A percentile compares a stretch with the other conserved stretches of the same genome.
phyloP scores from a whole-genome alignment of 2,888 invertebrate species.

The Metellina segmentata region DNA sequence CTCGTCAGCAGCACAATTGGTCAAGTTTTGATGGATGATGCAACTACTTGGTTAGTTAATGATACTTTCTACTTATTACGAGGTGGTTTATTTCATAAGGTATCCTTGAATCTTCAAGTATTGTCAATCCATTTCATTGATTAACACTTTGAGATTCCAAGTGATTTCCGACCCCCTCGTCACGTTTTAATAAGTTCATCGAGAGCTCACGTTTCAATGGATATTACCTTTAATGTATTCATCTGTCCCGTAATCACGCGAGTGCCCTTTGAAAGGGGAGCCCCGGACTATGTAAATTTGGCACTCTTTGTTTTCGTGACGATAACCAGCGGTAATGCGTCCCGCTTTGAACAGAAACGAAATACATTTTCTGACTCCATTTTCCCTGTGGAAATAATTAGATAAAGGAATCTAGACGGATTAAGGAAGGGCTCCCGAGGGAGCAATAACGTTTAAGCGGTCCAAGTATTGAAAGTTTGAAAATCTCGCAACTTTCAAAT shows the following conservation, averaged over 20 bases:
- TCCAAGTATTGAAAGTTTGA: slow-evolving; percentile 49
- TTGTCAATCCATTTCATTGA: background rate
- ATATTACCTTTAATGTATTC: slow-evolving; percentile 15
- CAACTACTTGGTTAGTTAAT: too few species aligned
- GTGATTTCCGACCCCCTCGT: background rate
- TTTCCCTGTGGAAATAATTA: slow-evolving; percentile 69
- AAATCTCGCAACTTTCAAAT: slow-evolving; percentile 40
- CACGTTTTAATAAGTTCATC: background rate
- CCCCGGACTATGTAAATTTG: slow-evolving; percentile 38
- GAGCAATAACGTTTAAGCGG: slow-evolving; percentile 62
- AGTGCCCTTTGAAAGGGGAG: background rate
- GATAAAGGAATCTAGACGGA: slow-evolving; percentile 59
- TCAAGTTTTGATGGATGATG: too few species aligned
- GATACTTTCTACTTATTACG: too few species aligned
- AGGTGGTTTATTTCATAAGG: too few species aligned
- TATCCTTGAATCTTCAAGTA: too few species aligned
- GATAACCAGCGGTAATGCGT: slow-evolving; percentile 45
- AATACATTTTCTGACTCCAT: slow-evolving; percentile 41
- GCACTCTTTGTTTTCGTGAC: slow-evolving; percentile 39
- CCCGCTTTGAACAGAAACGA: slow-evolving; percentile 35
- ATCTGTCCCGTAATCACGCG: background rate
- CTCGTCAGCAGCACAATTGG: too few species aligned
- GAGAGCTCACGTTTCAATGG: background rate
- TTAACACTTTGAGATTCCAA: background rate
- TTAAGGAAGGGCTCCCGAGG: slow-evolving; percentile 49